Evolutionary conservation across 2,113 vertebrate species (phyloP).

Genomic region (Furnarius figulus): DNA sequence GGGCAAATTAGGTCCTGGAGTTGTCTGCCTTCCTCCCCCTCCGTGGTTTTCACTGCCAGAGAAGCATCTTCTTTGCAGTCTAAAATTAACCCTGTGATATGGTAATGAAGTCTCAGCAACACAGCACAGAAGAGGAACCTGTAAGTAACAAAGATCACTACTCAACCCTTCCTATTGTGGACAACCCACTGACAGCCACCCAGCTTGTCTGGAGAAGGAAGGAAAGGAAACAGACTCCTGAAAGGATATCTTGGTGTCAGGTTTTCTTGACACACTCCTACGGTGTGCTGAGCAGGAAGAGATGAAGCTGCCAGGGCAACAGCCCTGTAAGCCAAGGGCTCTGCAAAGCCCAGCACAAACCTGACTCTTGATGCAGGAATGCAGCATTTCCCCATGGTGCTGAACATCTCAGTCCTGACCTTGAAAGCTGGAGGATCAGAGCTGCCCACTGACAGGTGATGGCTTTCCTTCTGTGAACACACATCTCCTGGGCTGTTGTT

Average conservation of each 20-base stretch:
- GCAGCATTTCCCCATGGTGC: background rate
- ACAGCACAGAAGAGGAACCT: background rate
- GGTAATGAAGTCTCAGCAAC: background rate
- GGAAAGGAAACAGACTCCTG: background rate
- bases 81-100: constrained; percentile 31
- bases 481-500: background rate
- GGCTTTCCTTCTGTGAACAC: background rate
- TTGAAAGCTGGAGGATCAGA: background rate
- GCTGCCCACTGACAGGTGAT: background rate
- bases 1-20: background rate
- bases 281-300: background rate
- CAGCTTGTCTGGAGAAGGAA: background rate
- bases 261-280: background rate
- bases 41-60: constrained; percentile 24
- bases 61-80: constrained; percentile 30
- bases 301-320: background rate
- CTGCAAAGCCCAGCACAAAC: background rate
- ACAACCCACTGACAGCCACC: background rate
- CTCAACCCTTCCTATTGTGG: background rate
- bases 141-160: background rate
- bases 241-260: background rate
- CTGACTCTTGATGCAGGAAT: background rate
- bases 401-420: background rate
- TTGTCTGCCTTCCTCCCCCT: constrained; percentile 30
- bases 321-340: background rate